These are phyloP conservation scores for Acanthurus tractus DNA, from an alignment of 2,797 vertebrate species.

Conservation along the genomic window DNA sequence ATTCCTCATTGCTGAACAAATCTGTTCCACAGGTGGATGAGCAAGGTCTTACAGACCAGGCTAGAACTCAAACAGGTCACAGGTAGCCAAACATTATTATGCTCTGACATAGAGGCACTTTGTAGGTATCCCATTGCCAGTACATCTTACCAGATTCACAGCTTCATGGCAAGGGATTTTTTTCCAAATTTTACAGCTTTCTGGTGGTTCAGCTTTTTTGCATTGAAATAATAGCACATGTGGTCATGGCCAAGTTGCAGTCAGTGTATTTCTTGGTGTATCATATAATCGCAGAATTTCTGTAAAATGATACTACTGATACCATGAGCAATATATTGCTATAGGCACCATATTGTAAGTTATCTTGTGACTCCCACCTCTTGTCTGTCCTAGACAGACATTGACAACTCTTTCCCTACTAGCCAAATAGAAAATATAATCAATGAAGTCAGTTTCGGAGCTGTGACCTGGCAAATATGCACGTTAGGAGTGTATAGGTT, in stretches of 20 bases:
- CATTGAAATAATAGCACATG: no score
- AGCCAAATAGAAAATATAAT: not conserved
- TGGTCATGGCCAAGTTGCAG: no score
- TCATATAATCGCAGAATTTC: no score
- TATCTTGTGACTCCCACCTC: no score
- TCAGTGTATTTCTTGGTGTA: no score
- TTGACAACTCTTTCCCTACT: not conserved
- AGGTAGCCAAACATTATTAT: constrained; percentile 37
- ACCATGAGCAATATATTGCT: no score
- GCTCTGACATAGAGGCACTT: not conserved
- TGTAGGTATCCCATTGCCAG: not conserved
- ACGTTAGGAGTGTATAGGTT: not conserved
- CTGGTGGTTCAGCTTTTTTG: no score
- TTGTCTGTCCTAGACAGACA: not conserved
- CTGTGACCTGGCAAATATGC: not conserved
- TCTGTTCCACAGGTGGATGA: constrained; percentile 70
- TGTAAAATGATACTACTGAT: no score
- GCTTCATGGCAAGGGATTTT: no score
- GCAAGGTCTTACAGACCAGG: constrained; percentile 11
- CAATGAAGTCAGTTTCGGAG: not conserved
- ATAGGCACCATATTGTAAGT: no score
- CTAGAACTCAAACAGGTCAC: constrained; percentile 36
- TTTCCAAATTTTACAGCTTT: no score
- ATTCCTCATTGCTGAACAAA: constrained; percentile 47
- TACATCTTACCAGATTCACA: not conserved